Evolutionary conservation across 2,888 invertebrate species (phyloP), one percentile per base, ranked within the genome.

Genomic region (Acanthosepion pharaonis): DNA sequence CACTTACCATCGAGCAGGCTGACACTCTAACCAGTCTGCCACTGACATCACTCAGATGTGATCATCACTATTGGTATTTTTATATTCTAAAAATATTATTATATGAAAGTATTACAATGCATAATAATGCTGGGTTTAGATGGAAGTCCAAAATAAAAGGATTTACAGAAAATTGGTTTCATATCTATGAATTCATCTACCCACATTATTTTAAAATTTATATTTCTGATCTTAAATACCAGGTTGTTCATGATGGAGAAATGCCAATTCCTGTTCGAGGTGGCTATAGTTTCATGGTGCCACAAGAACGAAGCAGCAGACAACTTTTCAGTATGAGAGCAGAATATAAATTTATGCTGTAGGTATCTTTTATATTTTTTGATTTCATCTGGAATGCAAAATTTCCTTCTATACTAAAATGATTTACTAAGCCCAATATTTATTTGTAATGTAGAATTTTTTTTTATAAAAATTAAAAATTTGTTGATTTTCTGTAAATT

Each of bases 321-420:
- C 97, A 97, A 94, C 97, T 97, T 96, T 97, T 97, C 95, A 97
- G 97, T 95, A 95, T 97, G 94, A 96, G 96, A 94, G 97, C 97
- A 95, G 97, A 97, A 95, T 97, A 97, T 96, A 97, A 97, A 95
- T 97, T 97, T 96, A 97, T 97, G 91, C 95, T 97, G 97, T 97
- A 95, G 97, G 96, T 96, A 91, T 94, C 23, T n/a, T 91, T 25
- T 33, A 5, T 91, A 59, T 15, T 18, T 23, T 91, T 55, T 53
- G 6, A 33, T 25, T 94, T 25, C 15, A 92, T 20, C 23, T 53
- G 25, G 15, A n/a, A 51, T 48, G 92, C 18, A 11, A 5, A 33
- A 33, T 94, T 48, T 53, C 9, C 15, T 8, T 49, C 5, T 28
- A 15, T 33, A 49, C 42, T 49, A 25, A n/a, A 48, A n/a, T 49